Base-by-base conservation (phyloP, 2,888 invertebrate genomes). In the Meghimatium bilineatum region DNA sequence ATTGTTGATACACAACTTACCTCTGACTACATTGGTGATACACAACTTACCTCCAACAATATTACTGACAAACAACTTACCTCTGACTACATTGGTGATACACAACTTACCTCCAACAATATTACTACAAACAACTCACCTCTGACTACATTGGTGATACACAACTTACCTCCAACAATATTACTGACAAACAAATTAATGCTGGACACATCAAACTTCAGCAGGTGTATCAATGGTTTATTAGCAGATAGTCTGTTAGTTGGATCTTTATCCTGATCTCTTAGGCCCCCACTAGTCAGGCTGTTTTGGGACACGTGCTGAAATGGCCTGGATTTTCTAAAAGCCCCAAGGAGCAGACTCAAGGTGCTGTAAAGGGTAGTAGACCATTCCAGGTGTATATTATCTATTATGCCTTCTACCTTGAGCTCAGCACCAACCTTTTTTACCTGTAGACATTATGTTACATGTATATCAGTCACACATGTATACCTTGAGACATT, bases 331-430 rank as follows among this genome's bases (percentile, higher is more conserved):
- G 80, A 67, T 12, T 84, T 85, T 20, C 82, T 83, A 49, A 92
- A 79, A 3, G 90, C 89, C 38, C 87, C 86, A 8, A 90, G 80
- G 63, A 92, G 85, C 29, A 89, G 89, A 14, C 87, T 85, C 26
- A 91, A 78, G n/a, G 89, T 86, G 74, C 86, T 86, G 36, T 91
- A 85, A 0, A 90, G 88, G 49, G 83, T 87, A 3, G 91, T 87
- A 6, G 92, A 92, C 90, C 92, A 90, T 83, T 93, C 93, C 29
- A 92, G 26, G 81, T 92, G 92, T 8, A 92, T 76, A 85, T 92
- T 91, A 87, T 92, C 90, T 66, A 89, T 84, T 90, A 91, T 90
- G 0, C 89, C 89, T 60, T 92, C 91, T 29, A 92, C 32, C 29
- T 88, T 88, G 63, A 91, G 69, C 69, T 90, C 90, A 5, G 87